These are phyloP conservation scores for Alcedo atthis DNA, from an alignment of 2,797 vertebrate species.

Conservation along the genomic window DNA sequence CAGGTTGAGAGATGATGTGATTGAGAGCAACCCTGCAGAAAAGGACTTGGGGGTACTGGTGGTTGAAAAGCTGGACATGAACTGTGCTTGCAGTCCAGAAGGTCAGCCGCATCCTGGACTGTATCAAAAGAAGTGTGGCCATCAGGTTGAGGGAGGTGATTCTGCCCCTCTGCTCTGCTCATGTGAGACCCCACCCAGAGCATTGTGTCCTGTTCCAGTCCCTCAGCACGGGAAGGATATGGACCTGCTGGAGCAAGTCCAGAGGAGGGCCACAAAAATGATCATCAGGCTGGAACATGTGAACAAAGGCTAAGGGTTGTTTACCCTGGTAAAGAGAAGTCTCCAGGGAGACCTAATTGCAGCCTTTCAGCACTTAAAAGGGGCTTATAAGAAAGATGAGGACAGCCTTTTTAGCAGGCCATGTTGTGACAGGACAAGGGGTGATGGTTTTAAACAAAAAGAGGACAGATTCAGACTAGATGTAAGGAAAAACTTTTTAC, in stretches of 20 bases:
- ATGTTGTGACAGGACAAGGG: background rate
- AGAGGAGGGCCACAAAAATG: background rate
- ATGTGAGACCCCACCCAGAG: background rate
- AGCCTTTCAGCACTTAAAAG: background rate
- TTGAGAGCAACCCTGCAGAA: background rate
- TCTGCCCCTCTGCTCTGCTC: background rate
- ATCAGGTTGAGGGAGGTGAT: background rate
- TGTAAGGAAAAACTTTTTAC: background rate
- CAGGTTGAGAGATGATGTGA: background rate
- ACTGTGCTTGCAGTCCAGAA: background rate
- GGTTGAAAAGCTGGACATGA: background rate
- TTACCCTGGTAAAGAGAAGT: background rate
- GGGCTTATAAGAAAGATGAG: background rate
- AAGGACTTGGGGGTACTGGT: background rate
- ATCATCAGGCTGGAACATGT: background rate
- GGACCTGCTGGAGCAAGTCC: background rate
- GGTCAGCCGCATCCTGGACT: background rate
- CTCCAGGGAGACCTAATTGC: background rate
- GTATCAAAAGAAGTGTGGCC: background rate
- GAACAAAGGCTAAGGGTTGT: background rate
- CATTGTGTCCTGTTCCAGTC: background rate
- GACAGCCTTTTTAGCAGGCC: background rate
- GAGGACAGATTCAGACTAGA: background rate
- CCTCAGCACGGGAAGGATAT: background rate
- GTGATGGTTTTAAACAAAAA: background rate